Evolutionary conservation across 2,888 invertebrate genomes (phyloP).

Genomic region (Buathra laborator): DNA sequence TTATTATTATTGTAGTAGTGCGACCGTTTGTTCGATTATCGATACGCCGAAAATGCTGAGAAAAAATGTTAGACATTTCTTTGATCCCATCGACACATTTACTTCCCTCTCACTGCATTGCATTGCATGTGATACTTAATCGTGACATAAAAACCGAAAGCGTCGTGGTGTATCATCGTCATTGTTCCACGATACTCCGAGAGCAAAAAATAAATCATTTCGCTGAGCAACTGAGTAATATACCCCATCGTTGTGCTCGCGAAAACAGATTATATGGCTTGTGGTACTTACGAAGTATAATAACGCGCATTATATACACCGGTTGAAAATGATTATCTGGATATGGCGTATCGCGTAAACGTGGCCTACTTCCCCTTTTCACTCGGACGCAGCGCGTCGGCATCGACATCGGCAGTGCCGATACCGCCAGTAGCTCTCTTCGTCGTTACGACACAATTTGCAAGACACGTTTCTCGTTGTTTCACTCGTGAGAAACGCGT

Average conservation of each 20-base stretch:
- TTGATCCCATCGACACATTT: neutral
- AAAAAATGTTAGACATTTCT: conserved; percentile 28
- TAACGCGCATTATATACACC: conserved; percentile 30
- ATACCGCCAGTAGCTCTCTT: conserved; percentile 50
- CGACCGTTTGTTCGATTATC: too few species aligned
- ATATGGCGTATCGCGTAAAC: conserved; percentile 77
- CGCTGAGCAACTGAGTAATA: conserved; percentile 30
- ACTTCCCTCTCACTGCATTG: neutral
- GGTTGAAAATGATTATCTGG: conserved; percentile 77
- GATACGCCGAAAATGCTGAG: neutral
- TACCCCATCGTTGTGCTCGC: conserved; percentile 41
- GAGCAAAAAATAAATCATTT: conserved; percentile 29
- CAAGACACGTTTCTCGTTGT: conserved; percentile 61
- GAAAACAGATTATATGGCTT: conserved; percentile 34
- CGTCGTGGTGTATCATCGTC: neutral
- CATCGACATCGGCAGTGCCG: conserved; percentile 44
- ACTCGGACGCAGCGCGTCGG: conserved; percentile 54
- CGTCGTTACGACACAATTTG: conserved; percentile 70
- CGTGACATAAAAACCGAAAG: conserved; percentile 31
- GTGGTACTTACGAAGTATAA: conserved; percentile 30
- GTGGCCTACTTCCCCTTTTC: conserved; percentile 75
- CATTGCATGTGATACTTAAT: neutral
- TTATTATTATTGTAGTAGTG: too few species aligned
- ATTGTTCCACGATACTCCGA: neutral
- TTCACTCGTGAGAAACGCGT: conserved; percentile 44